These are phyloP conservation scores for Cabera pusaria DNA, from an alignment of 2,888 invertebrate species.

Conservation along the genomic window DNA sequence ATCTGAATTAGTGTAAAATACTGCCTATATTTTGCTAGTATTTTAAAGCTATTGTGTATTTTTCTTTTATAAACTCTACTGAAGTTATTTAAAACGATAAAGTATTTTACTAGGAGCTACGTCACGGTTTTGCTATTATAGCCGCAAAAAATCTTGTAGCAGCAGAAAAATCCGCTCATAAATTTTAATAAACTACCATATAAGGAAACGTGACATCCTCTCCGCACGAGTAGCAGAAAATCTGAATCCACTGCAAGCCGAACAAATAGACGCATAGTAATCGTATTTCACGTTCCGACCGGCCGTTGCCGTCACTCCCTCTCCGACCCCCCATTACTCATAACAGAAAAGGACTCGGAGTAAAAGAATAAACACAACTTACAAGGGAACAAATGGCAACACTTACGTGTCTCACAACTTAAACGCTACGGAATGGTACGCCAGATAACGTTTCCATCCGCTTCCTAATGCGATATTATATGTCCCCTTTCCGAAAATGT, in stretches of 20 bases:
- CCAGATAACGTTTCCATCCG: slow-evolving; percentile 68
- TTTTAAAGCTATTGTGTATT: no score
- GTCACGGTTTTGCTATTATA: no score
- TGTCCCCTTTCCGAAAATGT: slow-evolving; percentile 37
- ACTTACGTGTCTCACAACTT: slow-evolving; percentile 74
- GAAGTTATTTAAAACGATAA: no score
- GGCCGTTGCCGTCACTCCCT: slow-evolving; percentile 53
- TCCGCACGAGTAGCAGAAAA: slow-evolving; percentile 69
- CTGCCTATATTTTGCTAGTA: no score
- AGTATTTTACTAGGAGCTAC: no score
- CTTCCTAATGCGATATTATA: slow-evolving; percentile 66
- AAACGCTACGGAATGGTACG: slow-evolving; percentile 66
- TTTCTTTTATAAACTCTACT: no score
- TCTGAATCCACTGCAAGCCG: slow-evolving; percentile 50
- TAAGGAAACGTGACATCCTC: slow-evolving; percentile 51
- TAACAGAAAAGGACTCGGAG: slow-evolving; percentile 58
- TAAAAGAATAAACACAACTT: slow-evolving; percentile 71
- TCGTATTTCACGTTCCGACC: slow-evolving; percentile 56
- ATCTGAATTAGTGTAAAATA: no score
- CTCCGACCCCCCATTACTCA: slow-evolving; percentile 65
- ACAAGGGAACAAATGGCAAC: slow-evolving; percentile 70
- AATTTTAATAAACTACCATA: slow-evolving; percentile 32
- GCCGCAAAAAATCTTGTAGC: no score
- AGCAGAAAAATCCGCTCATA: slow-evolving; percentile 29
- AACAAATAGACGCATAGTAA: slow-evolving; percentile 56